Evolutionary conservation across 2,797 vertebrate species (phyloP).

Genomic region (Coregonus sp.): DNA sequence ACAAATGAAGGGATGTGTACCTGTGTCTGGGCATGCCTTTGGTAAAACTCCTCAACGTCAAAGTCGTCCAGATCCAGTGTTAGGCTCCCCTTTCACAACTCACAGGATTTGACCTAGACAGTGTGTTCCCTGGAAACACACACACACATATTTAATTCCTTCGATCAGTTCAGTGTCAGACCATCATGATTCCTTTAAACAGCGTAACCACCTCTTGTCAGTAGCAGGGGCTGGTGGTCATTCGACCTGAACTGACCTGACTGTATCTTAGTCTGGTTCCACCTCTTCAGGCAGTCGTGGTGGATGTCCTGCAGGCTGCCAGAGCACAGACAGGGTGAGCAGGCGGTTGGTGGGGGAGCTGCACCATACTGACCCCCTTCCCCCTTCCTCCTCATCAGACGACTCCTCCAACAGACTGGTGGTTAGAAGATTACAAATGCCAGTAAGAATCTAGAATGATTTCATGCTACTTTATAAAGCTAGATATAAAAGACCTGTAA

Average conservation of each 20-base stretch:
- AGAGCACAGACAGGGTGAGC: slow-evolving; percentile 82
- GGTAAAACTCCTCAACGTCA: slow-evolving; percentile 81
- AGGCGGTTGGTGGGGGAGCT: slow-evolving; percentile 76
- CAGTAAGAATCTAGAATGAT: too few species aligned
- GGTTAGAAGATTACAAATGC: not conserved
- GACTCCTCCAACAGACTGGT: slow-evolving; percentile 80
- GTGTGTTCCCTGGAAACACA: not conserved
- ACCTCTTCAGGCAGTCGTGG: slow-evolving; percentile 83
- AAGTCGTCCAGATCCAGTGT: slow-evolving; percentile 82
- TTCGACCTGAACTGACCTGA: slow-evolving; percentile 67
- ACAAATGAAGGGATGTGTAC: not conserved
- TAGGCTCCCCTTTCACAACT: slow-evolving; percentile 81
- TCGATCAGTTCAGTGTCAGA: not conserved
- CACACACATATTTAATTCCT: not conserved
- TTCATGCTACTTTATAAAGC: too few species aligned
- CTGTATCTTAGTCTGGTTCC: slow-evolving; percentile 79
- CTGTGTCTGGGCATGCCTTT: slow-evolving; percentile 61
- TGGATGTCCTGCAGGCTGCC: slow-evolving; percentile 81
- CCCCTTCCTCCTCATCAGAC: not conserved
- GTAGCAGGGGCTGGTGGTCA: not conserved
- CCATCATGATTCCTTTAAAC: not conserved
- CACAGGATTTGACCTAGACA: slow-evolving; percentile 74
- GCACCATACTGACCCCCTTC: slow-evolving; percentile 66
- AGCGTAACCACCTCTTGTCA: not conserved
- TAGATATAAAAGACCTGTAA: too few species aligned